Percentiles rank a stretch among this genome's conserved stretches.
Evolutionary conservation across 2,888 invertebrate genomes (phyloP).

Genomic region (Drosophila meridiana): DNA sequence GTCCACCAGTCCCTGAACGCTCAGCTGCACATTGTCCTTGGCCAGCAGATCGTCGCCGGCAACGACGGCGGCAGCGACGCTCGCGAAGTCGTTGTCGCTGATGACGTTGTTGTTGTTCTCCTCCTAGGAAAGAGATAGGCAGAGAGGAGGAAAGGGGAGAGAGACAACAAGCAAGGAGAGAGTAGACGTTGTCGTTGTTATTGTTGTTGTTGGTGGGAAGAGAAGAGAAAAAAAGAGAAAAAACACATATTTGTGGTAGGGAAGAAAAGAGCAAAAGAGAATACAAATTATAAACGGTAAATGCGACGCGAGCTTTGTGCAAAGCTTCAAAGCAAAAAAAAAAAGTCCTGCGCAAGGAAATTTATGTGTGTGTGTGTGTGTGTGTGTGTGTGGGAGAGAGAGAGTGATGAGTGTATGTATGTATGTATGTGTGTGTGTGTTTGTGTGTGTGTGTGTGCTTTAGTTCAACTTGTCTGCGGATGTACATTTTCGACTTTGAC

Average conservation of each 20-base stretch:
- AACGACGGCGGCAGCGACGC: conserved; percentile 69
- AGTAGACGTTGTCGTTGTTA: conserved; percentile 48
- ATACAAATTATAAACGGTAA: conserved; percentile 61
- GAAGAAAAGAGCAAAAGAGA: conserved; percentile 47
- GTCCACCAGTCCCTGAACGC: conserved; percentile 66
- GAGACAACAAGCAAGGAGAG: conserved; percentile 42
- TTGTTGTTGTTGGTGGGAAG: conserved; percentile 68
- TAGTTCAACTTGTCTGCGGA: conserved; percentile 53
- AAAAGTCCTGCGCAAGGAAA: conserved; percentile 38
- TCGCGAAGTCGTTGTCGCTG: conserved; percentile 68
- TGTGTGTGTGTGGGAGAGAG: background rate
- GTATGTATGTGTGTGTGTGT: background rate
- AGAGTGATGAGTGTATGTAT: background rate
- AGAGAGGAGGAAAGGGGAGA: conserved; percentile 44
- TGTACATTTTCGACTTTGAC: conserved; percentile 88
- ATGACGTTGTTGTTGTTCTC: conserved; percentile 83
- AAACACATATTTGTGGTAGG: conserved; percentile 60
- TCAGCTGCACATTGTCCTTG: conserved; percentile 75
- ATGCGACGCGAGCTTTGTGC: conserved; percentile 21
- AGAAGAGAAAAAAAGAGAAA: conserved; percentile 35
- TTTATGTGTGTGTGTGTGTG: background rate
- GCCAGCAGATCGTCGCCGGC: conserved; percentile 74
- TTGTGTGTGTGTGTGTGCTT: conserved; percentile 17
- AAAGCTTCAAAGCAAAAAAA: conserved; percentile 22
- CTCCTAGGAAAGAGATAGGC: conserved; percentile 84